Conservation (phyloP, 2,888 invertebrate species). For the Himalopsyche anomala region DNA sequence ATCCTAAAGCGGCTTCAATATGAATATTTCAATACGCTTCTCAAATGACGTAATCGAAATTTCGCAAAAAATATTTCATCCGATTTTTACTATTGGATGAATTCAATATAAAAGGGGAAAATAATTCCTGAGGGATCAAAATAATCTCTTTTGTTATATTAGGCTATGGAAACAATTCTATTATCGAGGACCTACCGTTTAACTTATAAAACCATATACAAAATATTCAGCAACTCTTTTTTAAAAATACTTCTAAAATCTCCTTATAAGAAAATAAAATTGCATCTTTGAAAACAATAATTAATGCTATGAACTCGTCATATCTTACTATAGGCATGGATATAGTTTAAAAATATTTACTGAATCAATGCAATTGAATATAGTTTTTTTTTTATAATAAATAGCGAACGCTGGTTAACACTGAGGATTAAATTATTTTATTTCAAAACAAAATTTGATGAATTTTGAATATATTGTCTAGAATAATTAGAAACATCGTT, state of each 20-base stretch:
- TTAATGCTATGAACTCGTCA: slow-evolving; percentile 2
- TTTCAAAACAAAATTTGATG: neutral
- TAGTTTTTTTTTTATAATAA: neutral
- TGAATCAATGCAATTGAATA: neutral
- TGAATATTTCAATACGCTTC: neutral
- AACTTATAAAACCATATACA: slow-evolving; percentile 37
- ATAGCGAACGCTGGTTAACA: neutral
- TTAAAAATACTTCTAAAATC: slow-evolving; percentile 41
- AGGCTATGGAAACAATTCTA: neutral
- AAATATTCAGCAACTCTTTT: slow-evolving; percentile 22
- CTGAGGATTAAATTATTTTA: too few relatives aligned
- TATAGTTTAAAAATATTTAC: slow-evolving; percentile 13
- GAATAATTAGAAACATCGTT: neutral
- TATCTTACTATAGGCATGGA: slow-evolving; percentile 28
- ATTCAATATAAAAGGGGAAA: neutral
- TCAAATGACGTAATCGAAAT: neutral
- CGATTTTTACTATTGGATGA: neutral
- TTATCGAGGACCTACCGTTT: slow-evolving; percentile 2
- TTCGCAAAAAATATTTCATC: neutral
- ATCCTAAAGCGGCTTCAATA: neutral
- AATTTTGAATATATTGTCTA: neutral
- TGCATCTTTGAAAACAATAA: slow-evolving; percentile 29
- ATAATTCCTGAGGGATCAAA: neutral
- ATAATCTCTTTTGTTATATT: slow-evolving; percentile 3
- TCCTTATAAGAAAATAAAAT: slow-evolving; percentile 43